Evolutionary conservation across 2,888 invertebrate genomes (phyloP).

Genomic region (Phlogophora meticulosa): DNA sequence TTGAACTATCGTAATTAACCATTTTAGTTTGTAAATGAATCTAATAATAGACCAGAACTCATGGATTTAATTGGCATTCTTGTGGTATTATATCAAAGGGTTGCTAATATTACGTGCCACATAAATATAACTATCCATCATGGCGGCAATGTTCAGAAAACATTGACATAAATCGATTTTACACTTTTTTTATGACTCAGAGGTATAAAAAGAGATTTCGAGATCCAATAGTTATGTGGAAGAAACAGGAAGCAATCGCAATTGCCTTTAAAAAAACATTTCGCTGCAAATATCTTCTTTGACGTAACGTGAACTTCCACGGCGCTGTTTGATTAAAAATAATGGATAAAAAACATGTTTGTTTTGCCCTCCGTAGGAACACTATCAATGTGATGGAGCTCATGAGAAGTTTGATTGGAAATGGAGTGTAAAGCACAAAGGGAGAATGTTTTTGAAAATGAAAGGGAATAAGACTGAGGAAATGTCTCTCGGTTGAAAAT

Average conservation of each 20-base stretch:
- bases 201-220: slow-evolving; percentile 6
- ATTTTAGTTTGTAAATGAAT: slow-evolving; percentile 13
- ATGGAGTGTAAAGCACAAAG: background rate
- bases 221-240: slow-evolving; percentile 37
- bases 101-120: too few species aligned
- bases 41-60: background rate
- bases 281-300: slow-evolving; percentile 68
- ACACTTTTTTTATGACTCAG: too few species aligned
- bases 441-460: background rate
- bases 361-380: background rate
- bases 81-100: background rate
- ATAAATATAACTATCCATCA: too few species aligned
- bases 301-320: slow-evolving; percentile 21
- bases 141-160: too few species aligned
- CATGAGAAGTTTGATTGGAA: background rate
- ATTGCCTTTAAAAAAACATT: slow-evolving; percentile 70
- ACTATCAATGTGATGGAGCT: background rate
- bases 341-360: slow-evolving; percentile 22
- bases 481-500: too few species aligned
- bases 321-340: slow-evolving; percentile 41
- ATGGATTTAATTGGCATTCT: too few species aligned
- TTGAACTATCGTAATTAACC: slow-evolving; percentile 29
- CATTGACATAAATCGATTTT: too few species aligned
- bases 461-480: background rate
- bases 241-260: slow-evolving; percentile 57